Evolutionary conservation across 2,797 vertebrate species (phyloP), one percentile per base, ranked within the genome.

Genomic region (Protosalanx chinensis): DNA sequence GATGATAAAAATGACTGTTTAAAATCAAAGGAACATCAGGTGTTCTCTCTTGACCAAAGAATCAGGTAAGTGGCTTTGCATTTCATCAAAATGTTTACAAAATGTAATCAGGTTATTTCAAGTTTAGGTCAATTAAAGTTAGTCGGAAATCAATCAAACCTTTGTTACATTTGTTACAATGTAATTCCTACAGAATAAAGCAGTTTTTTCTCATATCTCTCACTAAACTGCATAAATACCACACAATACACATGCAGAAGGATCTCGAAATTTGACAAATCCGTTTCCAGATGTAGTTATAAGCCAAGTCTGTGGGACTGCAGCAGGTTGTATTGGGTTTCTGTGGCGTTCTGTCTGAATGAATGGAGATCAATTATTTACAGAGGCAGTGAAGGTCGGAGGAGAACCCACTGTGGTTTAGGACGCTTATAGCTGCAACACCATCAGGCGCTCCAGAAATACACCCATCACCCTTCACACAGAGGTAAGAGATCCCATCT

Each of bases 311-410:
- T 13, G n/a, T 1, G 20, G n/a, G 41, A 23, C 73, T 82, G 83
- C 84, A 82, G 84, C 75, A 67, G 72, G 67, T 49, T 79, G 85
- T 72, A 88, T 91, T 88, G 78, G 69, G 87, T 93, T 90, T 90
- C 90, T 78, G 77, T 87, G 88, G 85, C 79, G 85, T 88, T 89
- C 80, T 79, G 59, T 82, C 81, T 90, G 82, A 90, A 89, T 88
- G 88, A 89, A 83, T 61, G 35, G 74, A 78, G 67, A 92, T 93
- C 80, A 92, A 93, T 93, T 90, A 93, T 92, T 92, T 87, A 93
- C 87, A 78, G 81, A 80, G 79, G 56, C 84, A 78, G 82, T 87
- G 86, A 88, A 89, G 87, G 87, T 85, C 83, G 77, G 68, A 35
- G 69, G 64, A 80, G 79, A 82, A 85, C 76, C 76, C 79, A 73